Conservation (phyloP, 2,797 vertebrate genomes). For the Macropodus opercularis region DNA sequence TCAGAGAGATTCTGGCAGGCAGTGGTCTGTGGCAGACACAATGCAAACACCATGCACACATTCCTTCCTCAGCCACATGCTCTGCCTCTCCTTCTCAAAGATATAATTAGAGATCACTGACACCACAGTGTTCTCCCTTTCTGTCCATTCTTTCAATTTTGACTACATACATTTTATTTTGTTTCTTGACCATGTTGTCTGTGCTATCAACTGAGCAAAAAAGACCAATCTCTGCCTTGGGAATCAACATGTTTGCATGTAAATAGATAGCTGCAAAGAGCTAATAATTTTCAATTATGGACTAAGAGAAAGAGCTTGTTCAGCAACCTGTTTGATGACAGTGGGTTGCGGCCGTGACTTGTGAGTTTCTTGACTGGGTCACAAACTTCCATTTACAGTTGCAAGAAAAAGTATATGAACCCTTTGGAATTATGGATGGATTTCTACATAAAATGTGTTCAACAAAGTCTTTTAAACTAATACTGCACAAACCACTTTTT, state of each 20-base stretch:
- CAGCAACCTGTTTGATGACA: constrained; percentile 80
- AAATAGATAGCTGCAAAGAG: constrained; percentile 68
- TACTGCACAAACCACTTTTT: too few relatives aligned
- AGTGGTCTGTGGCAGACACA: constrained; percentile 75
- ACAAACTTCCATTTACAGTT: constrained; percentile 56
- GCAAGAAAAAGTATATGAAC: too few relatives aligned
- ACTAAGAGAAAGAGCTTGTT: constrained; percentile 66
- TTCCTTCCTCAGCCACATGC: constrained; percentile 70
- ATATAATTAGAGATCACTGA: constrained; percentile 73
- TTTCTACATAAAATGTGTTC: too few relatives aligned
- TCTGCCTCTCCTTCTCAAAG: constrained; percentile 58
- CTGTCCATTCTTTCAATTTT: constrained; percentile 45
- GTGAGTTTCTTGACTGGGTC: constrained; percentile 56
- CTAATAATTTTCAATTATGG: constrained; percentile 69
- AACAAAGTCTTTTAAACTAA: too few relatives aligned
- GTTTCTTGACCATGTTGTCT: constrained; percentile 46
- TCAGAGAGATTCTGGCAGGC: constrained; percentile 67
- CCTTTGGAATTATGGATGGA: too few relatives aligned
- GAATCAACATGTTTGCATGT: constrained; percentile 29
- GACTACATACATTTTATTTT: constrained; percentile 42
- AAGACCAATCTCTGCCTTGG: constrained; percentile 21
- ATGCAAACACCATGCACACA: constrained; percentile 73
- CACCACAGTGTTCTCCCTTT: constrained; percentile 61
- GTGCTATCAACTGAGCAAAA: constrained; percentile 35
- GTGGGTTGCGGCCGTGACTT: constrained; percentile 55